Base-by-base conservation (phyloP, 2,888 invertebrate species). In the Drosophila fungiperda region DNA sequence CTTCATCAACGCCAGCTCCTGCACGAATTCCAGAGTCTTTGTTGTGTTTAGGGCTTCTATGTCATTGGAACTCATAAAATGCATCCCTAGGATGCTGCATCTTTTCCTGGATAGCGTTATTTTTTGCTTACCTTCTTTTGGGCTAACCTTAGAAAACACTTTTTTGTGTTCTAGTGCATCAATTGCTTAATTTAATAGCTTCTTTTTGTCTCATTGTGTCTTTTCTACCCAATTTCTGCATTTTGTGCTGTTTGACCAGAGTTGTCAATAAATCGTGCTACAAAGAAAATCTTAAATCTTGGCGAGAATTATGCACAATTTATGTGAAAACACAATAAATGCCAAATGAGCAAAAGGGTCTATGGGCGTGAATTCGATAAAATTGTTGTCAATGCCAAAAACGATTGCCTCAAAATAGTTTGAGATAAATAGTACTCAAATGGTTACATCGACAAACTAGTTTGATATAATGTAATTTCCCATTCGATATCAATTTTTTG, bases 351-450 rank as follows among this genome's bases (percentile, higher is more conserved):
- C n/a, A n/a, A 2, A n/a, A 2, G 6, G 6, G 11, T 42, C 11
- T n/a, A n/a, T 20, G 2, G 36, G 0, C 15, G 15, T 0, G 0
- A 36, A n/a, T n/a, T 4, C 3, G 3, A 42, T 42, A 0, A 45
- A 20, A 6, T 20, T 1, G 20, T 20, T 20, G 6, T 6, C 3
- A 42, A 7, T 3, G 12, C 20, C 20, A 42, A 45, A 23, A 45
- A 15, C 7, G 1, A 7, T 7, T 23, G 20, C 3, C 45, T 20
- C 7, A 15, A 23, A 45, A 3, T 1, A 45, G 12, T 12, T 12
- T 1, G 1, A 20, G 1, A 20, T 3, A 45, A 20, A 12, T 45
- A 3, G 20, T 3, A 12, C 12, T 11, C 3, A 1, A 1, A 6
- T 6, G 3, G 1, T 12, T 3, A 20, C 3, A 0, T 12, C 1